Evolutionary conservation across 2,113 vertebrate species (phyloP).

Genomic region (Martes martes): DNA sequence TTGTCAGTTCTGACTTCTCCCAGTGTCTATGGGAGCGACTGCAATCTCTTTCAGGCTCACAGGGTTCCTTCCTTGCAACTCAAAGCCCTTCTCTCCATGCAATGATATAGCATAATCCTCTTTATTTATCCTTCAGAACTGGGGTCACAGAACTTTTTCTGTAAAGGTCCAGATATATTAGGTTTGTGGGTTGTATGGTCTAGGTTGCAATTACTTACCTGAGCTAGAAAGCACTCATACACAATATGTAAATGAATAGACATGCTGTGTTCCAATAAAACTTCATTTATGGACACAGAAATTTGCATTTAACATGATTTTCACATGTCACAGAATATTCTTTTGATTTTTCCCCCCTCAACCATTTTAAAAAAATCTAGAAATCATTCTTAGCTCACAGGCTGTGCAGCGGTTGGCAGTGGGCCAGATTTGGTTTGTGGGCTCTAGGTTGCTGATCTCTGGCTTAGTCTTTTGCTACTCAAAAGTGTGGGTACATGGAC

Average conservation of each 20-base stretch:
- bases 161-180: not conserved
- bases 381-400: not conserved
- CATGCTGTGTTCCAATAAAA: not conserved
- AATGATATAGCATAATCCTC: not conserved
- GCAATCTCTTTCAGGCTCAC: not conserved
- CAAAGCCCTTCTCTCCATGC: not conserved
- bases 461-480: not conserved
- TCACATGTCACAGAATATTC: not conserved
- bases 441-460: not conserved
- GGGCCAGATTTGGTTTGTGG: not conserved
- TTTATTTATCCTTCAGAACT: slow-evolving; percentile 10
- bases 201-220: not conserved
- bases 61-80: not conserved
- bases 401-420: not conserved
- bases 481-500: not conserved
- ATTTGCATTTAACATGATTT: not conserved
- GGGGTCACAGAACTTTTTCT: not conserved
- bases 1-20: not conserved
- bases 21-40: not conserved
- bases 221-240: not conserved
- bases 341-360: not conserved
- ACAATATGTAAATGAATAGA: not conserved
- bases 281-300: not conserved
- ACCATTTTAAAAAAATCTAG: not conserved
- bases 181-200: not conserved